These are phyloP conservation scores for Oncorhynchus gorbuscha DNA, from an alignment of 2,113 vertebrate species.

Conservation along the genomic window DNA sequence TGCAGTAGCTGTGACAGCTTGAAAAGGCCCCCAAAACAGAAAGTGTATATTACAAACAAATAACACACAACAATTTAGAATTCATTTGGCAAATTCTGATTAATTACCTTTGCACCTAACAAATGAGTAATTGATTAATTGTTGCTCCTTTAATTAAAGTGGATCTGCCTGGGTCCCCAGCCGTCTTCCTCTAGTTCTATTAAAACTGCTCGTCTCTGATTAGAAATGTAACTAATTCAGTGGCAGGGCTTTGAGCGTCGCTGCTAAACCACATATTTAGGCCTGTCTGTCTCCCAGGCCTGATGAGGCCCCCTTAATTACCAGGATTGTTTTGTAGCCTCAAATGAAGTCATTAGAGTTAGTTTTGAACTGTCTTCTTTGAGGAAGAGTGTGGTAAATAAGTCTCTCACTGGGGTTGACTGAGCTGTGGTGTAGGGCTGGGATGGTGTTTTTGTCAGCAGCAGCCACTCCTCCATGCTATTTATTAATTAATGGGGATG, in stretches of 20 bases:
- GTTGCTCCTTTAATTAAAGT: slow-evolving; percentile 57
- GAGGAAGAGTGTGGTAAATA: slow-evolving; percentile 9
- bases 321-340: slow-evolving; percentile 51
- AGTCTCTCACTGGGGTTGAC: neutral
- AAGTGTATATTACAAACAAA: slow-evolving; percentile 13
- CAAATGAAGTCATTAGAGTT: slow-evolving; percentile 56
- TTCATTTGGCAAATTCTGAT: slow-evolving; percentile 29
- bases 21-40: neutral
- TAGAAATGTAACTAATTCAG: slow-evolving; percentile 43
- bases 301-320: slow-evolving; percentile 45
- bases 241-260: slow-evolving; percentile 4
- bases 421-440: neutral
- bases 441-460: neutral
- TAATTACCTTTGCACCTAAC: slow-evolving; percentile 35
- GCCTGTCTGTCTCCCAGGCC: slow-evolving; percentile 33
- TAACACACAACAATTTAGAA: slow-evolving; percentile 27
- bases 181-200: slow-evolving; percentile 30
- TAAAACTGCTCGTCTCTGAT: slow-evolving; percentile 47
- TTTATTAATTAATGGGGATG: neutral
- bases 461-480: neutral
- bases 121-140: slow-evolving; percentile 62
- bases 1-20: neutral
- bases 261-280: slow-evolving; percentile 27
- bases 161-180: slow-evolving; percentile 42
- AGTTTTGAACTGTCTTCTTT: slow-evolving; percentile 28